A percentile compares a stretch with the other conserved stretches of the same genome.
These are phyloP conservation scores for Bovichtus variegatus DNA, from an alignment of 2,797 vertebrate species.

Conservation along the genomic window DNA sequence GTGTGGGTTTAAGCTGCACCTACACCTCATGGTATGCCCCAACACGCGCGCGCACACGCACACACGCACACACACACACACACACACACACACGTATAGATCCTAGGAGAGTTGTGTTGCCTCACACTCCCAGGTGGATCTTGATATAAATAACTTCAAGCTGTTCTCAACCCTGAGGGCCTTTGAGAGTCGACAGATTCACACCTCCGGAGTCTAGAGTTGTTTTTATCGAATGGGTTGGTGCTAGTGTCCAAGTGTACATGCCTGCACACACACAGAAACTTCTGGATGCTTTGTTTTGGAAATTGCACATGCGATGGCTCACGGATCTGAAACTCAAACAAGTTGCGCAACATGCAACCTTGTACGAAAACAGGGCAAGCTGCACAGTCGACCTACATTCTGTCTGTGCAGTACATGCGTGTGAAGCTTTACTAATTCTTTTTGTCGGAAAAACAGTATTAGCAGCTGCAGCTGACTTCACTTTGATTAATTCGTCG, in stretches of 20 bases:
- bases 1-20: constrained; percentile 66
- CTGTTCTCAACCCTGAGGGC: constrained; percentile 23
- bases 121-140: constrained; percentile 38
- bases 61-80: constrained; percentile 10
- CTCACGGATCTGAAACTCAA: neutral
- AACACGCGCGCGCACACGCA: constrained; percentile 22
- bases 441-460: constrained; percentile 4
- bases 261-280: neutral
- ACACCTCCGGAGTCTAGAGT: constrained; percentile 8
- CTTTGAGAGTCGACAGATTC: constrained; percentile 34
- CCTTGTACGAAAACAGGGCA: neutral
- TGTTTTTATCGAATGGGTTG: constrained; percentile 21
- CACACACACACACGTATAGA: constrained; percentile 12
- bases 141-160: constrained; percentile 56
- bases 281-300: neutral
- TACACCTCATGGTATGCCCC: constrained; percentile 39
- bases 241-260: neutral
- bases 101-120: constrained; percentile 29
- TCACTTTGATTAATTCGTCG: constrained; percentile 16
- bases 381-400: neutral
- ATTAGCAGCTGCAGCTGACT: constrained; percentile 13
- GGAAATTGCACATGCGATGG: neutral
- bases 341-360: neutral
- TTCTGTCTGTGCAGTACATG: neutral
- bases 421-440: neutral